These are phyloP conservation scores for Dinothrombium tinctorium DNA, from an alignment of 1,140 invertebrate genomes.

Conservation along the genomic window DNA sequence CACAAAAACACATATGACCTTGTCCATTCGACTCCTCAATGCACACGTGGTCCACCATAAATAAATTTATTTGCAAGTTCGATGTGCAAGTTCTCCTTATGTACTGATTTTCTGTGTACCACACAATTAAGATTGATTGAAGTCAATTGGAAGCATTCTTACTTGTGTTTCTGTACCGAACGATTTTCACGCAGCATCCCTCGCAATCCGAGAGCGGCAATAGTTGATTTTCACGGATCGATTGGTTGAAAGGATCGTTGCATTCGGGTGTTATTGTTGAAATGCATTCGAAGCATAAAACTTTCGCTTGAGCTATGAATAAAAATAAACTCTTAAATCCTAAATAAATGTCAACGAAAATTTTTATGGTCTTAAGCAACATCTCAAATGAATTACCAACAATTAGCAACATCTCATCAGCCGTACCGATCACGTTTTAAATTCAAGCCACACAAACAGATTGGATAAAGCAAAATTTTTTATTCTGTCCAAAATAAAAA, in stretches of 20 bases:
- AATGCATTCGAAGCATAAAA: slow-evolving; percentile 63
- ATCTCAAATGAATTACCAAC: too few species aligned
- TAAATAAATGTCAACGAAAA: too few species aligned
- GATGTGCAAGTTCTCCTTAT: slow-evolving; percentile 69
- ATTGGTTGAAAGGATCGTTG: slow-evolving; percentile 60
- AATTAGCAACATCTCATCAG: too few species aligned
- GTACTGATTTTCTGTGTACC: slow-evolving; percentile 11
- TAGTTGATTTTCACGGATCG: slow-evolving; percentile 56
- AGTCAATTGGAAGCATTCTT: slow-evolving; percentile 26
- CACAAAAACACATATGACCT: slow-evolving; percentile 93
- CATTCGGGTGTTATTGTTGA: slow-evolving; percentile 63
- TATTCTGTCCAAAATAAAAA: too few species aligned
- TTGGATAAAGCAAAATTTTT: too few species aligned
- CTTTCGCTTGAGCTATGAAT: too few species aligned
- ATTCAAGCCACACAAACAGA: too few species aligned
- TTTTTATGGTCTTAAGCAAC: too few species aligned
- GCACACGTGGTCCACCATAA: slow-evolving; percentile 93
- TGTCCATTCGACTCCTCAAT: slow-evolving; percentile 90
- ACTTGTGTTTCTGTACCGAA: slow-evolving; percentile 63
- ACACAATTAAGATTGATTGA: too few species aligned
- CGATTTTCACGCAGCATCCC: slow-evolving; percentile 84
- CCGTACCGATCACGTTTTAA: too few species aligned
- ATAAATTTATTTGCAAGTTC: slow-evolving; percentile 76
- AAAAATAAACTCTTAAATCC: too few species aligned
- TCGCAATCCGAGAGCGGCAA: slow-evolving; percentile 64